Conservation (phyloP, 2,797 vertebrate genomes). For the Coendou prehensilis region DNA sequence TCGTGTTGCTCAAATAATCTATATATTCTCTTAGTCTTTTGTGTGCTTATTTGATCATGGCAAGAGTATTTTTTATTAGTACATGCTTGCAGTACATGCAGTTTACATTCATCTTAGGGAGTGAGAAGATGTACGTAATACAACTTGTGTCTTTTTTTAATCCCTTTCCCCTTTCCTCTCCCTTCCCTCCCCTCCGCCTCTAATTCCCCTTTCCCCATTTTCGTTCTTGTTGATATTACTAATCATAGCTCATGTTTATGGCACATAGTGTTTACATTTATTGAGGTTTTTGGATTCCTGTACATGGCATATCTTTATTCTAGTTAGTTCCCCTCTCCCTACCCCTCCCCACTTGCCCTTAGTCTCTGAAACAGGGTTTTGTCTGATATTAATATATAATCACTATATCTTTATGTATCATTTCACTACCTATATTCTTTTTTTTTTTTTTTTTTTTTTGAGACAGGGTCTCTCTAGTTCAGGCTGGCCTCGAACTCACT, state of each 20-base stretch:
- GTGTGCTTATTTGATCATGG: neutral
- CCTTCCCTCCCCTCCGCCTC: neutral
- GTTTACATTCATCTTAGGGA: neutral
- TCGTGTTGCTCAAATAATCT: neutral
- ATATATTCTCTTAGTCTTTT: neutral
- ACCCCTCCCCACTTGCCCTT: neutral
- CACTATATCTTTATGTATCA: neutral
- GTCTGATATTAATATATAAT: slow-evolving; percentile 22
- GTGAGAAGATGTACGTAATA: neutral
- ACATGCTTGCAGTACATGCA: neutral
- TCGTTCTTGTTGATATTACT: neutral
- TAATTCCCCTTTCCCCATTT: neutral
- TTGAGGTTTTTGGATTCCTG: neutral
- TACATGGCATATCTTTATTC: neutral
- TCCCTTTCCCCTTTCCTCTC: neutral
- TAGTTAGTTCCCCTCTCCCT: neutral
- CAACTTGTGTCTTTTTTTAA: neutral
- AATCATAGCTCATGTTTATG: neutral
- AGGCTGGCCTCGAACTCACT: neutral
- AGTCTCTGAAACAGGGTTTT: neutral
- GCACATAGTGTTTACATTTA: neutral
- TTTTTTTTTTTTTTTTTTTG: neutral
- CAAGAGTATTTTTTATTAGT: neutral
- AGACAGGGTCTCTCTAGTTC: neutral
- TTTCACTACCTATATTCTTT: neutral